Conservation (phyloP, 92 coral and sea anemone species). For the Umimayanthus kanabou region DNA sequence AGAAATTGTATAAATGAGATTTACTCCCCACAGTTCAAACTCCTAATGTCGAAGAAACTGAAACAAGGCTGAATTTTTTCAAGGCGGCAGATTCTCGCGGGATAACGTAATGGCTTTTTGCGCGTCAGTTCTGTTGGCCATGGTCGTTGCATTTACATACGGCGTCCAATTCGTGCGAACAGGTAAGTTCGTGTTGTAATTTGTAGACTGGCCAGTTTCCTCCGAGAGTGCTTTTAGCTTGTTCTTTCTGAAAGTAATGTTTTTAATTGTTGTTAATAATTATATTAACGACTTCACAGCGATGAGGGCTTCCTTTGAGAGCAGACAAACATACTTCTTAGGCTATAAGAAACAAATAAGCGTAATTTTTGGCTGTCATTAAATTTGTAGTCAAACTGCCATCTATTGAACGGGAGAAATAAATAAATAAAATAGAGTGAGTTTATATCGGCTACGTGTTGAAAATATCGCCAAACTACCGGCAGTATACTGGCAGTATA, state of each 20-base stretch:
- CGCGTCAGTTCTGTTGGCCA: background rate
- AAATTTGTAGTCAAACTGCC: background rate
- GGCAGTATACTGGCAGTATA: background rate
- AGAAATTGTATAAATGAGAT: background rate
- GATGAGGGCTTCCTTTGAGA: background rate
- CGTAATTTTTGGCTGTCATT: background rate
- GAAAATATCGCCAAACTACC: constrained; percentile 15
- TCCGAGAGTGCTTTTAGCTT: background rate
- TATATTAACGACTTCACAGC: constrained; percentile 18
- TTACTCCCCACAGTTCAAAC: constrained; percentile 6
- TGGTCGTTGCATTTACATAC: background rate
- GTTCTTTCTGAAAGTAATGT: constrained; percentile 14
- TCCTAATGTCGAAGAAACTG: background rate
- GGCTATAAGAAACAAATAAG: background rate
- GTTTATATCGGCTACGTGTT: background rate
- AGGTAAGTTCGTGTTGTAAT: background rate
- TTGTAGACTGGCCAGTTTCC: background rate
- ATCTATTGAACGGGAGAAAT: background rate
- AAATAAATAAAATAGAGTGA: constrained; percentile 15
- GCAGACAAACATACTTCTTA: background rate
- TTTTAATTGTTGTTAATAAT: constrained; percentile 39
- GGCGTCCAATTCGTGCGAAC: background rate
- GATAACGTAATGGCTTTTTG: constrained; percentile 30
- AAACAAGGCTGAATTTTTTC: background rate
- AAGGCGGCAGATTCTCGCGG: constrained; percentile 2